phyloP scores from a whole-genome alignment of 2,113 vertebrate genomes.

The Silurus asotus region DNA sequence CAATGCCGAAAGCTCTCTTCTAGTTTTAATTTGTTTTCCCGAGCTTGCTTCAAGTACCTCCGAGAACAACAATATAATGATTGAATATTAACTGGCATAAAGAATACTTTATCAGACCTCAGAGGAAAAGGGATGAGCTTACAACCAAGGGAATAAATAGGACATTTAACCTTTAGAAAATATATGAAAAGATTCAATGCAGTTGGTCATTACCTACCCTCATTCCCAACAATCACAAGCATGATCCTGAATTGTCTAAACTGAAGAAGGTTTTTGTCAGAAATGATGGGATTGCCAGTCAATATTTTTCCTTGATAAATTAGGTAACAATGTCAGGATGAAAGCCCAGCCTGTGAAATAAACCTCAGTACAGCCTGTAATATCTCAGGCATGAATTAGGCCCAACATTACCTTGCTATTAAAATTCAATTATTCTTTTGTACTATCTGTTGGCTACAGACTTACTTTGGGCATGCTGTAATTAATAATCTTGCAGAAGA shows the following conservation, averaged over 20 bases:
- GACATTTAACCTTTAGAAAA: conserved; percentile 1
- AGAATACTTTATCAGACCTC: conserved; percentile 11
- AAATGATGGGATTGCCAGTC: background rate
- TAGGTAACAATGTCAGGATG: background rate
- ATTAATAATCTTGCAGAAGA: background rate
- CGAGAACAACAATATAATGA: conserved; percentile 31
- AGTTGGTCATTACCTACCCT: conserved; percentile 6
- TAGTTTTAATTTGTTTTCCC: conserved; percentile 16
- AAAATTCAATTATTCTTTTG: conserved; percentile 20
- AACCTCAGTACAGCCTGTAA: background rate
- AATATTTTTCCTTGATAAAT: background rate
- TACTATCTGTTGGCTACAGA: conserved; percentile 13
- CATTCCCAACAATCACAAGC: background rate
- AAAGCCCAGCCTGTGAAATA: background rate
- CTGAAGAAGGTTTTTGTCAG: background rate
- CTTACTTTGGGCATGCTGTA: background rate
- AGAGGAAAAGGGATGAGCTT: background rate
- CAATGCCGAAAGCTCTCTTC: conserved; percentile 16
- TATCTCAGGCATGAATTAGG: background rate
- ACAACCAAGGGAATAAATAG: conserved; percentile 8
- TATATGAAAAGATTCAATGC: conserved; percentile 5
- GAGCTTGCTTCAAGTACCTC: background rate
- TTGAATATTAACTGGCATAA: conserved; percentile 33
- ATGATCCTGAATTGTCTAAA: background rate
- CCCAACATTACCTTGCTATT: background rate